Evolutionary conservation across 2,888 invertebrate genomes (phyloP).

Genomic region (Julus scandinavius): DNA sequence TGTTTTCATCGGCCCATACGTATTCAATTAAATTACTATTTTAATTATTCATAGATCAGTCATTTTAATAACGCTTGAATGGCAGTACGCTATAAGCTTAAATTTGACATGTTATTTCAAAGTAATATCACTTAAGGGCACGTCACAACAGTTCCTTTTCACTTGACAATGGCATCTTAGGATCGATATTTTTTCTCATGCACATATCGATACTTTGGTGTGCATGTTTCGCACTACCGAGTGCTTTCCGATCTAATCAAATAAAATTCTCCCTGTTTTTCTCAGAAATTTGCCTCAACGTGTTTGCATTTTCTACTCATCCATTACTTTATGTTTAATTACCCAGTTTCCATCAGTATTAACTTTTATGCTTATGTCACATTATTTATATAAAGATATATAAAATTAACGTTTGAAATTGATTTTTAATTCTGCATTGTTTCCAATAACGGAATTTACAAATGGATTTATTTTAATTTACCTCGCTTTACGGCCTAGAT

Average conservation of each 20-base stretch:
- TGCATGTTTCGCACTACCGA: conserved; percentile 6
- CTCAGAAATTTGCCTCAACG: not conserved
- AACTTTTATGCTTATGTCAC: too few species aligned
- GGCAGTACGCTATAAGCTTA: conserved; percentile 46
- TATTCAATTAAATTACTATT: conserved; percentile 46
- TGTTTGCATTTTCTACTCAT: not conserved
- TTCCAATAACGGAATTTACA: too few species aligned
- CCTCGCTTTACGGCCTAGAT: too few species aligned
- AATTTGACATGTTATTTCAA: conserved; percentile 46
- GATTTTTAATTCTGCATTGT: too few species aligned
- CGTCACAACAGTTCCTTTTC: conserved; percentile 46
- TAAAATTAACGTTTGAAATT: too few species aligned
- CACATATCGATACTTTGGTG: not conserved
- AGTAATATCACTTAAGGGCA: conserved; percentile 46
- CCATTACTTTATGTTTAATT: not conserved
- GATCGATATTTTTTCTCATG: conserved; percentile 17
- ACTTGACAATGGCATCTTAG: conserved; percentile 42
- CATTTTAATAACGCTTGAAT: conserved; percentile 46
- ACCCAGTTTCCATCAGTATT: not conserved
- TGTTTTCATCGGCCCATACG: conserved; percentile 36
- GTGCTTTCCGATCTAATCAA: not conserved
- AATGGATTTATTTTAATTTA: too few species aligned
- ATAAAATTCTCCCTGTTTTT: not conserved
- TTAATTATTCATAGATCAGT: conserved; percentile 46
- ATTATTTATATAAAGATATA: too few species aligned